These are phyloP conservation scores for Pagrus major DNA, from an alignment of 2,113 vertebrate species.

Conservation along the genomic window DNA sequence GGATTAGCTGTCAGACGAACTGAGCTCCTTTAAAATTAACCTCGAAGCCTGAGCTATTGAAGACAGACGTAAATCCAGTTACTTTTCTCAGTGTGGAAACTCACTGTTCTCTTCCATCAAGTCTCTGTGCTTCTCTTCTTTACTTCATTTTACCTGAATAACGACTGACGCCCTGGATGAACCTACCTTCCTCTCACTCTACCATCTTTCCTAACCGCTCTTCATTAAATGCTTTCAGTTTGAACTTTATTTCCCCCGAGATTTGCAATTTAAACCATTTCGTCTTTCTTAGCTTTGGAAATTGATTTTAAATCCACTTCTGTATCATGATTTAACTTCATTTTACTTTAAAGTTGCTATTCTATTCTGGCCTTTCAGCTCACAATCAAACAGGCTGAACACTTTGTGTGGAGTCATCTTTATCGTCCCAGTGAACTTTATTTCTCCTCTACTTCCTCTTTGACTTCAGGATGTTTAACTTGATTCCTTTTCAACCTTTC, in stretches of 20 bases:
- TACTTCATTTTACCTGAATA: neutral
- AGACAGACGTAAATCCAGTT: constrained; percentile 22
- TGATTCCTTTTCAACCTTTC: neutral
- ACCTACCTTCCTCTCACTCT: neutral
- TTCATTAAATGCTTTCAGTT: neutral
- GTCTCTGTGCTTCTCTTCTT: neutral
- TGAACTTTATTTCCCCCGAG: neutral
- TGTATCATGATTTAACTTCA: neutral
- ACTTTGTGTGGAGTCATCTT: neutral
- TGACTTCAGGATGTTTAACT: neutral
- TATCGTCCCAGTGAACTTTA: neutral
- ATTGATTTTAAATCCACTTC: neutral
- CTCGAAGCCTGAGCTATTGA: constrained; percentile 5
- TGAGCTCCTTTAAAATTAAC: constrained; percentile 21
- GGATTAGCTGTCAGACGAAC: constrained; percentile 14
- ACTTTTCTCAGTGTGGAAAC: neutral
- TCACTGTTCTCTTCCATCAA: neutral
- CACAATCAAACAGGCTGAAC: neutral
- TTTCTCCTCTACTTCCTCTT: neutral
- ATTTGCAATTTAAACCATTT: neutral
- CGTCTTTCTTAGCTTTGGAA: neutral
- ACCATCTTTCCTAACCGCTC: neutral
- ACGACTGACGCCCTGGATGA: neutral
- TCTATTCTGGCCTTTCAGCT: neutral
- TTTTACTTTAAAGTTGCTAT: neutral